A percentile compares a stretch with the other conserved stretches of the same genome.
These are phyloP conservation scores for Achroia grisella DNA, from an alignment of 1,140 invertebrate genomes.

Conservation along the genomic window DNA sequence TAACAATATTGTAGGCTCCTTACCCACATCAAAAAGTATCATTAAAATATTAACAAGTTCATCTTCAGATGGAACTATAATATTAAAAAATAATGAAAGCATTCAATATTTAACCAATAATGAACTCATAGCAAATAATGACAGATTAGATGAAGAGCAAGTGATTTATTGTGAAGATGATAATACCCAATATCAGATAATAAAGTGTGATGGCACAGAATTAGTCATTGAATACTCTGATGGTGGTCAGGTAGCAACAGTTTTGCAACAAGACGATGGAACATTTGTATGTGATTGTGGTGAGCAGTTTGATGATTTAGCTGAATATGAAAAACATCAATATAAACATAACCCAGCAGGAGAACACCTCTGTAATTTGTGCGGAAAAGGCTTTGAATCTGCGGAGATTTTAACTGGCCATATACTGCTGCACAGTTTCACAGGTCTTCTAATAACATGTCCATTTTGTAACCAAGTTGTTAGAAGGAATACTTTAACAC, in stretches of 20 bases:
- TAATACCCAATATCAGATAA: conserved; percentile 51
- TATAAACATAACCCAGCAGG: conserved; percentile 57
- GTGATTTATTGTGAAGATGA: conserved; percentile 65
- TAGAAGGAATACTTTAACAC: conserved; percentile 58
- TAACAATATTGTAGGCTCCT: background rate
- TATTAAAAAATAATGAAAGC: conserved; percentile 37
- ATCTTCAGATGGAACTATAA: conserved; percentile 41
- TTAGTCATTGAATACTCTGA: conserved; percentile 63
- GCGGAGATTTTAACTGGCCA: conserved; percentile 80
- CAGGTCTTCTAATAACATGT: conserved; percentile 48
- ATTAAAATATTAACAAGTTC: conserved; percentile 53
- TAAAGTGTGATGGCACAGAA: conserved; percentile 62
- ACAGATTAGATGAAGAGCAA: conserved; percentile 48
- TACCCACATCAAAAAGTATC: conserved; percentile 25
- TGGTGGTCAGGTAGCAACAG: conserved; percentile 54
- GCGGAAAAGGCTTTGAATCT: conserved; percentile 76
- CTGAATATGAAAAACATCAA: conserved; percentile 60
- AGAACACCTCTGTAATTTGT: conserved; percentile 63
- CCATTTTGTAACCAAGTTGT: conserved; percentile 70
- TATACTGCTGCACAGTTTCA: conserved; percentile 73
- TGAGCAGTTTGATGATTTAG: conserved; percentile 55
- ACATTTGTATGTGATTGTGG: conserved; percentile 67
- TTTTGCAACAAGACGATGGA: conserved; percentile 62
- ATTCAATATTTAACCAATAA: conserved; percentile 40
- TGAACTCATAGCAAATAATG: conserved; percentile 25